These are phyloP conservation scores for Nanger granti DNA, from an alignment of 2,113 vertebrate species.

Conservation along the genomic window DNA sequence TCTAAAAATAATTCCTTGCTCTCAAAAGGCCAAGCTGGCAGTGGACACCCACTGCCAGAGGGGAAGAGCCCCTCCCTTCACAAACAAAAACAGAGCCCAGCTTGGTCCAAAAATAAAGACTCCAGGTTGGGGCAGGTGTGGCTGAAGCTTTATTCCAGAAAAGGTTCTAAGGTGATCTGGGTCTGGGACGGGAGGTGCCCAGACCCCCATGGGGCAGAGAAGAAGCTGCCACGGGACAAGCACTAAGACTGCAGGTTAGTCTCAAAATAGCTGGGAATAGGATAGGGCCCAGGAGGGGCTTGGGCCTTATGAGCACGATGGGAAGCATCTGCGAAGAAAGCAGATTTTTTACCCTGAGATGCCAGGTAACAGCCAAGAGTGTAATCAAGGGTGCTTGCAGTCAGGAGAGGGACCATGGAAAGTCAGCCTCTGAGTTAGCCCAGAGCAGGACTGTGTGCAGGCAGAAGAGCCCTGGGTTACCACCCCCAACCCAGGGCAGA, in stretches of 20 bases:
- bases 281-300: not conserved
- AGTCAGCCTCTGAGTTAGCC: not conserved
- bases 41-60: accelerated
- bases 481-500: not conserved
- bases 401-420: accelerated
- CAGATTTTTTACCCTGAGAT: accelerated
- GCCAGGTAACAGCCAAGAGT: not conserved
- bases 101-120: not conserved
- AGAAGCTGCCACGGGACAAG: not conserved
- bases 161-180: accelerated
- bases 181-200: not conserved
- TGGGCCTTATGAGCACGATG: accelerated
- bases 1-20: not conserved
- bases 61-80: accelerated
- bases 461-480: too few relatives aligned
- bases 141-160: not conserved
- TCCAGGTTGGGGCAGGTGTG: accelerated
- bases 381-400: accelerated
- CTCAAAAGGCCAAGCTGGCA: not conserved
- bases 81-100: not conserved
- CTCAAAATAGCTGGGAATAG: not conserved
- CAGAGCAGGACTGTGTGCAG: accelerated
- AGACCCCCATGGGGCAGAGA: not conserved
- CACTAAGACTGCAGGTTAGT: not conserved
- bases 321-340: not conserved